Percentiles rank a stretch among this genome's conserved stretches.
These are phyloP conservation scores for Mantis religiosa DNA, from an alignment of 2,888 invertebrate genomes.

Conservation along the genomic window DNA sequence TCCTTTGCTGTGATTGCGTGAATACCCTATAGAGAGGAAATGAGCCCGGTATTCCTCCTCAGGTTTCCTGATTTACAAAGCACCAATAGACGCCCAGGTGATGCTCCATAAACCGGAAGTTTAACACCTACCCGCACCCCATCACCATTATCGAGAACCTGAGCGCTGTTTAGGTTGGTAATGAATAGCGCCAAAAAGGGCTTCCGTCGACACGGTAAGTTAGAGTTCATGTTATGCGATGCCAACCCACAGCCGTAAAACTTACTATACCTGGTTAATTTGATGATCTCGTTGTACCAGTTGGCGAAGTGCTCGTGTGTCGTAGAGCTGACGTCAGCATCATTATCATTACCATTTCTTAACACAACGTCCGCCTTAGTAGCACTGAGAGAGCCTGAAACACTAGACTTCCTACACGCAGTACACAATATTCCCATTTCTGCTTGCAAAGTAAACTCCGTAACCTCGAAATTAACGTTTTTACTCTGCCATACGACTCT, in stretches of 20 bases:
- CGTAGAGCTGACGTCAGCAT: not conserved
- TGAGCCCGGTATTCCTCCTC: not conserved
- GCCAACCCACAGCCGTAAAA: not conserved
- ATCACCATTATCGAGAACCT: not conserved
- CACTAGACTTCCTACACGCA: too few relatives aligned
- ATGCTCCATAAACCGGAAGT: not conserved
- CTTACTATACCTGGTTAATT: not conserved
- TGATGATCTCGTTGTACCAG: not conserved
- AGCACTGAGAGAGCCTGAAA: not conserved
- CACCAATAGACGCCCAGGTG: not conserved
- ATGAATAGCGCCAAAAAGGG: not conserved
- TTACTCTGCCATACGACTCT: too few relatives aligned
- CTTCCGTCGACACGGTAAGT: not conserved
- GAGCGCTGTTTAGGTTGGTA: not conserved
- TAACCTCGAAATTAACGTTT: too few relatives aligned
- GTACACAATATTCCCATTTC: too few relatives aligned
- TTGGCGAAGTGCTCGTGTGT: not conserved
- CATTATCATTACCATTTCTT: not conserved
- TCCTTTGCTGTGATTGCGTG: not conserved
- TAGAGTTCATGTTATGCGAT: not conserved
- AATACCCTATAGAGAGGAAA: not conserved
- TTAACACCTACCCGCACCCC: not conserved
- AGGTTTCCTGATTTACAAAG: not conserved
- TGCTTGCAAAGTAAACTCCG: too few relatives aligned
- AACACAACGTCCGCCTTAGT: not conserved